These are phyloP conservation scores for Tetrao urogallus DNA, from an alignment of 2,113 vertebrate species.

Conservation along the genomic window DNA sequence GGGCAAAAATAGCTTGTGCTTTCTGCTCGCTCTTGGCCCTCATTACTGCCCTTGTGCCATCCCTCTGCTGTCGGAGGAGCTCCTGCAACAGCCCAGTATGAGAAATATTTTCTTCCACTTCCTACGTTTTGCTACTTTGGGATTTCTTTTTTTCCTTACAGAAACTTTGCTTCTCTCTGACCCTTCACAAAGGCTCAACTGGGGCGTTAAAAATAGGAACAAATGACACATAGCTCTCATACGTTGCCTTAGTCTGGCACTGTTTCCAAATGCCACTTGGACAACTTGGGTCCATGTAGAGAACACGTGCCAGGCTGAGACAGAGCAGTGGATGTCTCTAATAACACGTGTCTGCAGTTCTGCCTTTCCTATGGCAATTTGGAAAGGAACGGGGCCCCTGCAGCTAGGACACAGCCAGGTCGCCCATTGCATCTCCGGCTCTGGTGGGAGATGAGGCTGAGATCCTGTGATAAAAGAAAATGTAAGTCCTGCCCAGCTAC, in stretches of 20 bases:
- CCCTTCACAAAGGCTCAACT: background rate
- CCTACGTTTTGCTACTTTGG: background rate
- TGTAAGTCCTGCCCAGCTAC: accelerated
- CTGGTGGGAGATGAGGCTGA: background rate
- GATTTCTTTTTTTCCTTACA: background rate
- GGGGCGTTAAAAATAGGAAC: slow-evolving; percentile 19
- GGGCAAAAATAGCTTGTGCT: accelerated
- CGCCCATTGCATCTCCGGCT: accelerated
- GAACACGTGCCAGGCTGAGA: background rate
- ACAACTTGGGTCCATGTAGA: accelerated
- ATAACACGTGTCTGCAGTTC: accelerated
- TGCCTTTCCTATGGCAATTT: accelerated
- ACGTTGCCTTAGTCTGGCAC: accelerated
- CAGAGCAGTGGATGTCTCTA: background rate
- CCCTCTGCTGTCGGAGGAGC: accelerated
- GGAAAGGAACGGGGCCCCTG: accelerated
- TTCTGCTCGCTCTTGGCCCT: background rate
- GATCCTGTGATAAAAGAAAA: background rate
- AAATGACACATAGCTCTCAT: background rate
- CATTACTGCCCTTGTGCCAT: background rate
- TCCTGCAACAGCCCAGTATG: accelerated
- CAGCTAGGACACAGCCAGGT: background rate
- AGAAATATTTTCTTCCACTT: background rate
- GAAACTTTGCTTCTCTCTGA: slow-evolving; percentile 6
- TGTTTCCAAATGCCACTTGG: background rate